phyloP scores from a whole-genome alignment of 2,113 vertebrate genomes.

The Salvelinus alpinus region DNA sequence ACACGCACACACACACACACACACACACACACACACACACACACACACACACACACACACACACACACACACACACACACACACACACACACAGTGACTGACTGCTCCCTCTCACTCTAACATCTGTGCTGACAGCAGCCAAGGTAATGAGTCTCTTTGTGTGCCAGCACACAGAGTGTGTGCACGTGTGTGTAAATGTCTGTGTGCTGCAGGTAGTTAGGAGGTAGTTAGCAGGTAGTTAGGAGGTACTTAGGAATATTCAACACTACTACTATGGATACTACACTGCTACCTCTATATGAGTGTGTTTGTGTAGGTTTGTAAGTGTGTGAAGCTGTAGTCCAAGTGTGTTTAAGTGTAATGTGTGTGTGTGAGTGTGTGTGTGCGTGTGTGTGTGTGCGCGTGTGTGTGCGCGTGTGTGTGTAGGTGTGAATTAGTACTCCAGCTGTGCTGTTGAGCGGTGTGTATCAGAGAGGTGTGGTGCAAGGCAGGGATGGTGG shows the following conservation, averaged over 20 bases:
- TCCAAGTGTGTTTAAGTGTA: too few species aligned
- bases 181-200: background rate
- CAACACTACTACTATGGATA: too few species aligned
- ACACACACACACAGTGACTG: constrained; percentile 52
- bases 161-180: constrained; percentile 49
- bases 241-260: too few species aligned
- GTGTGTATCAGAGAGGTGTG: constrained; percentile 47
- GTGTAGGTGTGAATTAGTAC: constrained; percentile 12
- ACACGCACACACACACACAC: background rate
- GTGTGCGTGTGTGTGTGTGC: constrained; percentile 67
- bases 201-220: too few species aligned
- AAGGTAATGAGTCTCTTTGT: constrained; percentile 70
- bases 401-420: constrained; percentile 43
- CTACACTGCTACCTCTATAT: too few species aligned
- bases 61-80: constrained; percentile 17
- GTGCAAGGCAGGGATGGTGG: constrained; percentile 12
- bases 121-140: constrained; percentile 76
- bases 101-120: constrained; percentile 74
- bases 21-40: background rate
- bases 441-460: constrained; percentile 53
- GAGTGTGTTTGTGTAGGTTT: background rate
- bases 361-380: constrained; percentile 8
- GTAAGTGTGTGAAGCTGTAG: background rate
- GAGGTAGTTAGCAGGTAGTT: too few species aligned
- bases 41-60: constrained; percentile 30